Evolutionary conservation across 2,888 invertebrate genomes (phyloP).

Genomic region (Mylabris sibirica): DNA sequence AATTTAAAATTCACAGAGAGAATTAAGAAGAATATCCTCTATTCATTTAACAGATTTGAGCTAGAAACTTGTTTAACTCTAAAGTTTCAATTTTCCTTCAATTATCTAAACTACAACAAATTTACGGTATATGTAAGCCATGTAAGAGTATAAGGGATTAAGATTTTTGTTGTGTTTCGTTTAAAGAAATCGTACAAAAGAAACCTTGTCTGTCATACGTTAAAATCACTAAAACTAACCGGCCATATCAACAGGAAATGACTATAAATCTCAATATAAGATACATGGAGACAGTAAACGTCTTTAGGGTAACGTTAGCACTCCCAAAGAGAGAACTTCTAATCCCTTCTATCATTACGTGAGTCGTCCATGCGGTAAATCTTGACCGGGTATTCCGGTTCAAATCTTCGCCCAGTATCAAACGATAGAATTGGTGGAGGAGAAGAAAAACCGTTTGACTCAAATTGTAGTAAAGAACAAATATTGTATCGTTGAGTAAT

Average conservation of each 20-base stretch:
- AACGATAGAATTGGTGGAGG: neutral
- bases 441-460: neutral
- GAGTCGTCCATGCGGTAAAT: constrained; percentile 46
- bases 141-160: neutral
- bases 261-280: constrained; percentile 57
- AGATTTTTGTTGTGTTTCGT: neutral
- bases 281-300: constrained; percentile 52
- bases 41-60: no score
- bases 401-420: constrained; percentile 36
- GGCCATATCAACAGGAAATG: constrained; percentile 27
- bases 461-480: neutral
- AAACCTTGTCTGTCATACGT: constrained; percentile 17
- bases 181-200: neutral
- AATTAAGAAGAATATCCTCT: neutral
- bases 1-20: neutral
- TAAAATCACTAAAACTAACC: constrained; percentile 51
- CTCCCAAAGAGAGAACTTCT: constrained; percentile 48
- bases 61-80: neutral
- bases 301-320: constrained; percentile 49
- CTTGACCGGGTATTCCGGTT: constrained; percentile 44
- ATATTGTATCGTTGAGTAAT: neutral
- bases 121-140: no score
- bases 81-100: neutral
- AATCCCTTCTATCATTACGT: constrained; percentile 54
- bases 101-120: neutral